Conservation (phyloP, 2,888 invertebrate genomes). For the Cephus spinipes region DNA sequence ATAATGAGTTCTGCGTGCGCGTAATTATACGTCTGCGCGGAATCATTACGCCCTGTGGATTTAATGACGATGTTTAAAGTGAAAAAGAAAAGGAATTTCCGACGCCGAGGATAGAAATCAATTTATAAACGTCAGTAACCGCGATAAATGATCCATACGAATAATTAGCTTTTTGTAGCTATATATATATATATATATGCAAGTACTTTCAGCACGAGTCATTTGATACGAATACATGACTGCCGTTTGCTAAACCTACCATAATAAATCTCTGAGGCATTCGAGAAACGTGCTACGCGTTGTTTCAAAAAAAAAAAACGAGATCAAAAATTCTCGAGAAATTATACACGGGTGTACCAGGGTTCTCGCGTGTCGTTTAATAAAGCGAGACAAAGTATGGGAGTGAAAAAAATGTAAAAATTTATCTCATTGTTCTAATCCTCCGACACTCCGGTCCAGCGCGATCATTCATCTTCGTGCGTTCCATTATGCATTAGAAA, state of each 20-base stretch:
- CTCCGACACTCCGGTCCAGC: not conserved
- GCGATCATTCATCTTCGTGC: not conserved
- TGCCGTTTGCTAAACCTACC: not conserved
- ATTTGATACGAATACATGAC: not conserved
- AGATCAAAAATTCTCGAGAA: not conserved
- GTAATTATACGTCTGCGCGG: slow-evolving; percentile 30
- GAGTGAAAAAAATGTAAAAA: not conserved
- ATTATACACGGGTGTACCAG: not conserved
- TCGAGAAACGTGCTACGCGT: not conserved
- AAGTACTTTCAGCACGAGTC: not conserved
- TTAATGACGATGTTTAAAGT: slow-evolving; percentile 16
- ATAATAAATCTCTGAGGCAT: not conserved
- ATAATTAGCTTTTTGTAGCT: not conserved
- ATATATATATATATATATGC: slow-evolving; percentile 6
- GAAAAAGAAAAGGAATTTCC: not conserved
- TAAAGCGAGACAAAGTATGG: not conserved
- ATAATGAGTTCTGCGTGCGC: slow-evolving; percentile 32
- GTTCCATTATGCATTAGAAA: not conserved
- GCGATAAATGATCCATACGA: slow-evolving; percentile 13
- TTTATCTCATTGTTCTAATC: not conserved
- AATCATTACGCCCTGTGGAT: slow-evolving; percentile 17
- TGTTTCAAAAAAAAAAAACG: not conserved
- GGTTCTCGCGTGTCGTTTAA: not conserved
- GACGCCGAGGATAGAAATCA: not conserved
- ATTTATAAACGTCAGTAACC: not conserved